Base-by-base conservation (phyloP, 2,888 invertebrate species). In the Mechanitis messenoides region DNA sequence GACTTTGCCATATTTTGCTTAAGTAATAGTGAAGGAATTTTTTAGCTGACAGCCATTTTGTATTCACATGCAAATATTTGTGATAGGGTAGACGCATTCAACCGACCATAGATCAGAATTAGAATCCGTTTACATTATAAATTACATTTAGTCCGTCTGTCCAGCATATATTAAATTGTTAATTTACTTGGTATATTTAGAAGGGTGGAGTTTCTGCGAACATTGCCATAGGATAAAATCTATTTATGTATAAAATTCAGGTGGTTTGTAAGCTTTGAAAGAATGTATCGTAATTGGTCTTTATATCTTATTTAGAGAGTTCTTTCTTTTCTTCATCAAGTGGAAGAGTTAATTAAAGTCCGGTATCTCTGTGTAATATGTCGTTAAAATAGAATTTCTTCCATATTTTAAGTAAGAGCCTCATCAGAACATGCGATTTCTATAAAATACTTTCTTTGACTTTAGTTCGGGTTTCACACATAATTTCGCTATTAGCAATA, bases 391-490 rank as follows among this genome's bases (percentile, higher is more conserved):
- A 31, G 6, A 50, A 31, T 50, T 31, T 50, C n/a, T 6, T 31
- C 31, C 31, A 31, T 7, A 47, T n/a, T 47, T 31, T 31, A 50
- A 50, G 28, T 50, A 50, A 9, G 4, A 33, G 33, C 47, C 47
- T 56, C 56, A 55, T 60, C 53, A 60, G 20, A 58, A 57, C 55
- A 46, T 67, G 71, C 68, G 69, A 71, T 74, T 74, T 68, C 69
- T 69, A 74, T 72, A 70, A 69, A 69, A 70, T 65, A 70, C 71
- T 63, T 63, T 61, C 58, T 60, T 61, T 58, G 57, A 61, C 68
- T 60, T 65, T 68, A 61, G 68, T 66, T 69, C 69, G 68, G 66
- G 71, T 72, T 77, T 75, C 75, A 68, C 70, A 72, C 72, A 73
- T 77, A 73, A 72, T 73, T 73, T 62, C 61, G 46, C 64, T 62